These are phyloP conservation scores for Ciconia maguari DNA, from an alignment of 2,113 vertebrate species.

Conservation along the genomic window DNA sequence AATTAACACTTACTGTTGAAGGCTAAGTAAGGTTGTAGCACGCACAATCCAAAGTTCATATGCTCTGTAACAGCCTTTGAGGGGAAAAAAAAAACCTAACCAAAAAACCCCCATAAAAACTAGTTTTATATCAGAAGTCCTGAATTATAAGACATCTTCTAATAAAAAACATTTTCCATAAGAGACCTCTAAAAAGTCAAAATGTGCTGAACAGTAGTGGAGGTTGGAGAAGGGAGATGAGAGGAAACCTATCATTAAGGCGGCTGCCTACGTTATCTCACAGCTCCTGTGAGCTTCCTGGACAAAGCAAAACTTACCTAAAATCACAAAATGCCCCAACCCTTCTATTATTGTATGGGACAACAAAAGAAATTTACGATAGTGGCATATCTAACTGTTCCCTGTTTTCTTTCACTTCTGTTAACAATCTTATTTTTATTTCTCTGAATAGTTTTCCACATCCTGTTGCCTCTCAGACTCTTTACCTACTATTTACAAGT, in stretches of 20 bases:
- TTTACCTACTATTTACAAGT: background rate
- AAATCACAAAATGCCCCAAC: accelerated
- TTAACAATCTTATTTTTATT: background rate
- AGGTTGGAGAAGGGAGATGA: background rate
- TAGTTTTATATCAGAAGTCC: background rate
- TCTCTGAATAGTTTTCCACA: background rate
- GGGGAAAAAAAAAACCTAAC: accelerated
- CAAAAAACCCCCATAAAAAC: accelerated
- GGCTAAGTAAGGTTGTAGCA: background rate
- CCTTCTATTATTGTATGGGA: background rate
- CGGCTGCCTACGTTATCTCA: background rate
- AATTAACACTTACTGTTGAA: background rate
- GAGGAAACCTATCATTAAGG: background rate
- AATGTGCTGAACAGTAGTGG: background rate
- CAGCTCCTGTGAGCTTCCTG: background rate
- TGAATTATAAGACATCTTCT: background rate
- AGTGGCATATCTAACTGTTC: background rate
- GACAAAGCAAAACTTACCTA: background rate
- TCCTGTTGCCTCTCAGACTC: background rate
- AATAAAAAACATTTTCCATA: background rate
- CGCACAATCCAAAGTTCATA: accelerated
- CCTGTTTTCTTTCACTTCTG: background rate
- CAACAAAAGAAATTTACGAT: background rate
- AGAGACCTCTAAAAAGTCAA: background rate
- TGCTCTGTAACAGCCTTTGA: accelerated